Evolutionary conservation across 2,888 invertebrate species (phyloP).

Genomic region (Ornithoptera priamus): DNA sequence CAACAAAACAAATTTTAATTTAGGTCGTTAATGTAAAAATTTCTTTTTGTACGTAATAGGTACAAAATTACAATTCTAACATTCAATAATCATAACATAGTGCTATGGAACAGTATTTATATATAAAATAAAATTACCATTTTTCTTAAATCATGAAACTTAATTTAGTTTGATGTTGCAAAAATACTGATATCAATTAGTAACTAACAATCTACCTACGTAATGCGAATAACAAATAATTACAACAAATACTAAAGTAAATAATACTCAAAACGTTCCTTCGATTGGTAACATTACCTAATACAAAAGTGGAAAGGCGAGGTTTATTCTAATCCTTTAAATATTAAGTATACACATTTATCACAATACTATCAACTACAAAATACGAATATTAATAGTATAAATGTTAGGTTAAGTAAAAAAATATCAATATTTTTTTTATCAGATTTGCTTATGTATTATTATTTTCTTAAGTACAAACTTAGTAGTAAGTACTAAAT

Average conservation of each 20-base stretch:
- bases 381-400: not conserved
- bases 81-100: conserved; percentile 1
- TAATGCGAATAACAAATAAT: conserved; percentile 29
- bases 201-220: conserved; percentile 24
- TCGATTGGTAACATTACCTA: conserved; percentile 25
- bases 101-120: conserved; percentile 20
- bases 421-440: too few species aligned
- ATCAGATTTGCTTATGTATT: too few species aligned
- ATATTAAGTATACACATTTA: conserved; percentile 29
- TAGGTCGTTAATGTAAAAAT: too few species aligned
- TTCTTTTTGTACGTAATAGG: too few species aligned
- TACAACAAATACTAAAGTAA: conserved; percentile 24
- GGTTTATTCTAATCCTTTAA: conserved; percentile 28
- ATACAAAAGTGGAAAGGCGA: conserved; percentile 26
- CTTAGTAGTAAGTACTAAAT: not conserved
- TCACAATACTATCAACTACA: conserved; percentile 19
- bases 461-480: not conserved
- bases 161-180: conserved; percentile 17
- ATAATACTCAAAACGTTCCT: conserved; percentile 23
- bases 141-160: conserved; percentile 10
- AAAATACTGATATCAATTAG: conserved; percentile 31
- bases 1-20: too few species aligned
- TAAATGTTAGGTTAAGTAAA: not conserved
- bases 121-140: conserved; percentile 10
- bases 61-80: too few species aligned